Evolutionary conservation across 2,797 vertebrate genomes (phyloP).

Genomic region (Etheostoma perlongum): DNA sequence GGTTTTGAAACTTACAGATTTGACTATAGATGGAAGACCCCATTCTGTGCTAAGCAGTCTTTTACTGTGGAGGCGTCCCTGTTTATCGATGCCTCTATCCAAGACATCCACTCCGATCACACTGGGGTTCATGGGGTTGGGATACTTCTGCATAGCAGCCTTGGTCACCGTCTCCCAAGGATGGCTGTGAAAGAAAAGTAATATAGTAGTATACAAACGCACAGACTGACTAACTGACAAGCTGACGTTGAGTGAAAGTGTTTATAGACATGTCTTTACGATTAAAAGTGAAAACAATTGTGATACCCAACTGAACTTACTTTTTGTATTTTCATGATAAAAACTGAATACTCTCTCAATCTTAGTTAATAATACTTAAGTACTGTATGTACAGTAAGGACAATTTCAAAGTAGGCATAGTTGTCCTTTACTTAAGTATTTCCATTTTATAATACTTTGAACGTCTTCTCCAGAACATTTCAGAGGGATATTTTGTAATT

Average conservation of each 20-base stretch:
- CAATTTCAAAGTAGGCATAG: background rate
- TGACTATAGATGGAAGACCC: constrained; percentile 96
- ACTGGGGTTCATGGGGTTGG: constrained; percentile 97
- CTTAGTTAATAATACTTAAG: background rate
- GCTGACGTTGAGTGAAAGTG: background rate
- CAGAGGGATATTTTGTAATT: background rate
- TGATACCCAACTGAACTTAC: background rate
- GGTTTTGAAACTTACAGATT: constrained; percentile 87
- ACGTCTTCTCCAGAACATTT: background rate
- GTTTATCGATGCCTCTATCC: constrained; percentile 87
- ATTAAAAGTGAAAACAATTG: background rate
- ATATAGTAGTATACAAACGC: background rate
- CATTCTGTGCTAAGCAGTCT: constrained; percentile 96
- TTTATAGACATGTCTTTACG: background rate
- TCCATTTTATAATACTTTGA: background rate
- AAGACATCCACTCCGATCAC: constrained; percentile 97
- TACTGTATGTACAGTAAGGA: background rate
- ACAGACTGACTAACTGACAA: background rate
- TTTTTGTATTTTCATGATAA: background rate
- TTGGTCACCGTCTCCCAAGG: constrained; percentile 98
- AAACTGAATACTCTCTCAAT: background rate
- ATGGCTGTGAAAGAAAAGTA: constrained; percentile 84
- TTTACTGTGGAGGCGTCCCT: constrained; percentile 93
- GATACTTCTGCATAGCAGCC: constrained; percentile 99
- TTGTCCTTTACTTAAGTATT: background rate